These are phyloP conservation scores for Sula dactylatra DNA, from an alignment of 2,113 vertebrate genomes.

Conservation along the genomic window DNA sequence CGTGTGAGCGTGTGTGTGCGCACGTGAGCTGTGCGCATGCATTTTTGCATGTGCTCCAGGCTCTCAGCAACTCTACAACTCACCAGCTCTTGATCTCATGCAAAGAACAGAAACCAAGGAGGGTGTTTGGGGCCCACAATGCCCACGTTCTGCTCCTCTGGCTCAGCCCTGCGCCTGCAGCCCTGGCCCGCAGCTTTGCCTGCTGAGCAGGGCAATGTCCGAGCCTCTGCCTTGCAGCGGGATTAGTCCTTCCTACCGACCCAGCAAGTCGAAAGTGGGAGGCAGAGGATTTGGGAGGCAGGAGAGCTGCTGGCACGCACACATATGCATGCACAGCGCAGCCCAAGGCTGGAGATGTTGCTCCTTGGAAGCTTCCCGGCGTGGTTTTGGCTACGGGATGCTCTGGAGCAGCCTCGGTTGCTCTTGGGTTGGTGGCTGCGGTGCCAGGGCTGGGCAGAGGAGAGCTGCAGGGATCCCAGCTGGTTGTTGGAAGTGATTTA, in stretches of 20 bases:
- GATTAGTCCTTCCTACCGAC: background rate
- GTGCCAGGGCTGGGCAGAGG: background rate
- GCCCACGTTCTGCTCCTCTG: background rate
- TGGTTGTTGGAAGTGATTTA: background rate
- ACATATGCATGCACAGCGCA: fast-evolving
- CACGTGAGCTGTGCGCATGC: background rate
- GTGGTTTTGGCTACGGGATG: background rate
- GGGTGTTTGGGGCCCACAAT: background rate
- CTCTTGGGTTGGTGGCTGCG: fast-evolving
- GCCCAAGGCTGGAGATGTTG: background rate
- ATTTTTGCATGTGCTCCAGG: background rate
- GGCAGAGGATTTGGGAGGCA: background rate
- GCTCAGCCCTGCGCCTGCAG: background rate
- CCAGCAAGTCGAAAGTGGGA: background rate
- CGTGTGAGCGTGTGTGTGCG: fast-evolving
- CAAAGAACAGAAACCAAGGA: background rate
- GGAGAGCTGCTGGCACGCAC: background rate
- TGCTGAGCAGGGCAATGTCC: background rate
- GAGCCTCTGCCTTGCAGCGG: background rate
- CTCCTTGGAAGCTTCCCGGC: background rate
- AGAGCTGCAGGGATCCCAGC: fast-evolving
- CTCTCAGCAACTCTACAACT: background rate
- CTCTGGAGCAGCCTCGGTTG: background rate
- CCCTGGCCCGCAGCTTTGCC: background rate
- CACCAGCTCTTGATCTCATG: background rate